A percentile compares a stretch with the other conserved stretches of the same genome.
These are phyloP conservation scores for Ladona fulva DNA, from an alignment of 1,140 invertebrate species.

Conservation along the genomic window DNA sequence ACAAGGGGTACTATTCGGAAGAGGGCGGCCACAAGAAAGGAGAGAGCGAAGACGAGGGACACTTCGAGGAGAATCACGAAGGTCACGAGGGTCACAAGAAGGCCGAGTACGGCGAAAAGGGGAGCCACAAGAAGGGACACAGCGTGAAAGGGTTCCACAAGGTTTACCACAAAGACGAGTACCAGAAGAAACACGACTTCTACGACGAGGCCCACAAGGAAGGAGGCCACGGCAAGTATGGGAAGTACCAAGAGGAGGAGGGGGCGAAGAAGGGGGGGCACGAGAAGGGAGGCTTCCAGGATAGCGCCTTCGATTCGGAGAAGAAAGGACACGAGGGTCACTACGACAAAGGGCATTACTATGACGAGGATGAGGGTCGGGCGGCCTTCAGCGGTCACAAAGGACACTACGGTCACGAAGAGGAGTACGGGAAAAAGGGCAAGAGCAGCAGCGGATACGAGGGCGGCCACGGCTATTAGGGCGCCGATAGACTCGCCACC, in stretches of 20 bases:
- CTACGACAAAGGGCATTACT: conserved; percentile 37
- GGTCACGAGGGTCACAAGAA: conserved; percentile 30
- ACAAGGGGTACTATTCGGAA: conserved; percentile 42
- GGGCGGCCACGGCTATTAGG: conserved; percentile 29
- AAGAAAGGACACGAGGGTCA: conserved; percentile 37
- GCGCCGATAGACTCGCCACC: neutral
- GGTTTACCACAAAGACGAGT: conserved; percentile 62
- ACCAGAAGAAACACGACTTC: conserved; percentile 61
- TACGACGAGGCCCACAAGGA: conserved; percentile 57
- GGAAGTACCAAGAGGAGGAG: conserved; percentile 37
- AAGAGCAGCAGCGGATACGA: conserved; percentile 43
- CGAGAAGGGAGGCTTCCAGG: conserved; percentile 51
- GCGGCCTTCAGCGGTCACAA: conserved; percentile 54
- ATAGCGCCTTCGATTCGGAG: conserved; percentile 46
- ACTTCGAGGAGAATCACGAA: conserved; percentile 42
- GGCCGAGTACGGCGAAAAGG: conserved; percentile 48
- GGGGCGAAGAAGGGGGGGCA: conserved; percentile 51
- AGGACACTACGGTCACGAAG: conserved; percentile 53
- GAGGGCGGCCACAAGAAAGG: conserved; percentile 55
- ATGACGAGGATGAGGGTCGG: conserved; percentile 47
- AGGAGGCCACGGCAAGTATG: conserved; percentile 49
- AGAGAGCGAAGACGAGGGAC: conserved; percentile 47
- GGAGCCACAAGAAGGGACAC: conserved; percentile 54
- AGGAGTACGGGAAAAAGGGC: conserved; percentile 56
- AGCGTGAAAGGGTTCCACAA: conserved; percentile 61